Percentiles rank a stretch among this genome's conserved stretches.
Evolutionary conservation across 2,888 invertebrate species (phyloP).

Genomic region (Acronicta leporina): DNA sequence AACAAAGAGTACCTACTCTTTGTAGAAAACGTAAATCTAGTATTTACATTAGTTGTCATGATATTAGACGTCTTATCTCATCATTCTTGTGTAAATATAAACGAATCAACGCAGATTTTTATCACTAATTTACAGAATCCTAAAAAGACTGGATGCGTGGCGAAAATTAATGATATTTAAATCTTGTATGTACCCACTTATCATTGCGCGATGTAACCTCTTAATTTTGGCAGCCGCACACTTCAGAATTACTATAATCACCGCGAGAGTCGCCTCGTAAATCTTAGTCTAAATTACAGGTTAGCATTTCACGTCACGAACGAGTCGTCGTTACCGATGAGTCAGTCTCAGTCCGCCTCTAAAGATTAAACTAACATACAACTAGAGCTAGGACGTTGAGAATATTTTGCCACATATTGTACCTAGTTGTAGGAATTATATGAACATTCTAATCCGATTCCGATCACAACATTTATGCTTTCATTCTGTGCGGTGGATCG

Average conservation of each 20-base stretch:
- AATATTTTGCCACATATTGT: not conserved
- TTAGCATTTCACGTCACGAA: constrained; percentile 74
- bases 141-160: constrained; percentile 14
- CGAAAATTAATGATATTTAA: constrained; percentile 47
- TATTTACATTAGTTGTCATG: too few species aligned
- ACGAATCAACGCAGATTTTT: not conserved
- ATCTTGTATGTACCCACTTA: constrained; percentile 58
- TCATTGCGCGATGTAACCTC: constrained; percentile 66
- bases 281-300: constrained; percentile 81
- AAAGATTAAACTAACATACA: constrained; percentile 31
- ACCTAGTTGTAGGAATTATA: not conserved
- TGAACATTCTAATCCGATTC: too few species aligned
- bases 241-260: constrained; percentile 80
- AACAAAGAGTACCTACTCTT: too few species aligned
- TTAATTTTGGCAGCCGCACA: constrained; percentile 80
- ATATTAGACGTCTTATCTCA: not conserved
- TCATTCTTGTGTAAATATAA: not conserved
- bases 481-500: too few species aligned
- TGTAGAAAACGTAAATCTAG: too few species aligned
- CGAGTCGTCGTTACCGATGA: constrained; percentile 75
- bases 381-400: constrained; percentile 14
- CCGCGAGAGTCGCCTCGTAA: constrained; percentile 78
- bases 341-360: constrained; percentile 70
- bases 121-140: constrained; percentile 21
- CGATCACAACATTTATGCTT: too few species aligned